Percentiles rank a stretch among this genome's conserved stretches.
phyloP scores from a whole-genome alignment of 2,888 invertebrate genomes.

The Sinotaia quadrata region DNA sequence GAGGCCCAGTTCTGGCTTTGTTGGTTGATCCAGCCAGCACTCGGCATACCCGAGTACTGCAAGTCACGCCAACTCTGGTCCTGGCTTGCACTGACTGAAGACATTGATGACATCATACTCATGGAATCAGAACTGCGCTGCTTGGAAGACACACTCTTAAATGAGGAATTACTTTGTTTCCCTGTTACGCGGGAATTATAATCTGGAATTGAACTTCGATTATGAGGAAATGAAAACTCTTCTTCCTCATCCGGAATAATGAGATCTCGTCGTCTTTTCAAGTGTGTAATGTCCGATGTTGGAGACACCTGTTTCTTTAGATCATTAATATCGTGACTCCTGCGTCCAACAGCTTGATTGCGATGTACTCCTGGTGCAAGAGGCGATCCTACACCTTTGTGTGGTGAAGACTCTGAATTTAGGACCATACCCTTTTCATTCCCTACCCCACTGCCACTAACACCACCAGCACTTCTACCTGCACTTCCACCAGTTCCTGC shows the following conservation, averaged over 20 bases:
- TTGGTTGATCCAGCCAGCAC: not conserved
- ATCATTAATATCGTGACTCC: not conserved
- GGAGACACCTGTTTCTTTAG: constrained; percentile 19
- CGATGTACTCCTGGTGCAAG: not conserved
- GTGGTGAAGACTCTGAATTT: not conserved
- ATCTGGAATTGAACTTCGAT: not conserved
- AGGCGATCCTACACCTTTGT: not conserved
- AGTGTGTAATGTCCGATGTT: constrained; percentile 11
- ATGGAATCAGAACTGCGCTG: constrained; percentile 21
- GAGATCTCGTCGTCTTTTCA: constrained; percentile 43
- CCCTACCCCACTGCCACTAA: not conserved
- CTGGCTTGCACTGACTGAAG: constrained; percentile 10
- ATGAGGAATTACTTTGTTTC: not conserved
- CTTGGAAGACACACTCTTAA: constrained; percentile 8
- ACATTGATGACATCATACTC: constrained; percentile 12
- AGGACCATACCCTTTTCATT: not conserved
- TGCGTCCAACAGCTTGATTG: not conserved
- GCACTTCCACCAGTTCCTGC: not conserved
- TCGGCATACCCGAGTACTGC: not conserved
- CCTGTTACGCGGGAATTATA: not conserved
- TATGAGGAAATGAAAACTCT: constrained; percentile 45
- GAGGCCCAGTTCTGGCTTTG: not conserved
- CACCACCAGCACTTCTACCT: not conserved
- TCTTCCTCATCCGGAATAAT: constrained; percentile 60
- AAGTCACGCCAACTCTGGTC: constrained; percentile 13